Evolutionary conservation across 2,113 vertebrate genomes (phyloP), one percentile per base, ranked within the genome.

Genomic region (Vombatus ursinus): DNA sequence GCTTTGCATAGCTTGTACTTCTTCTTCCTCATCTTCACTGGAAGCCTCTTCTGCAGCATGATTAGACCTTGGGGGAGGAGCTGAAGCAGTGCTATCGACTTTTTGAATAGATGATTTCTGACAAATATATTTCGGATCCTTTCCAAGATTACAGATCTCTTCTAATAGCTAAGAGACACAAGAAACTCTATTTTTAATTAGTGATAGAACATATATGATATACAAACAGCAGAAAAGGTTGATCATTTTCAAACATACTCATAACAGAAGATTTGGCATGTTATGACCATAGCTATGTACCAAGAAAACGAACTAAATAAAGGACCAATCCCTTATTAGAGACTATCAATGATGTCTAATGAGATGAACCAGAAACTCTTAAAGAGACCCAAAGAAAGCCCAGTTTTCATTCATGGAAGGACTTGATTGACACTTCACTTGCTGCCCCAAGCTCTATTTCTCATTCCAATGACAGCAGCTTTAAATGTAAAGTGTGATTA

Each of bases 81-180:
- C 99, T 0, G 99, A 97, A 44, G 99, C 99, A 2, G 99, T 99
- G 54, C 99, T 99, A 91, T 99, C 99, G 44, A 99, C 99, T 97
- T 99, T 99, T 98, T 99, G 99, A 96, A 99, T 99, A 23, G 99
- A 99, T 0, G 99, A 99, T 96, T 99, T 99, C 98, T 99, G 99
- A 98, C 99, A 99, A 97, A 99, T 99, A 97, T 99, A 99, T 97
- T 99, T 99, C 23, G 99, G 99, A 92, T 99, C 99, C 94, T 99
- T 98, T 95, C 99, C 99, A 93, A 99, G 98, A 98, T 99, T 99
- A 98, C 99, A 99, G 96, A 99, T 99, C 98, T 99, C 99, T 97
- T 99, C 99, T 97, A 99, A 98, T 96, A 99, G 98, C 99, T 99
- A 96, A 26, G 94, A 93, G 50, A 54, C 90, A 97, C 6, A 93